Evolutionary conservation across 2,113 vertebrate species (phyloP), one percentile per base, ranked within the genome.

Genomic region (Octodon degus): DNA sequence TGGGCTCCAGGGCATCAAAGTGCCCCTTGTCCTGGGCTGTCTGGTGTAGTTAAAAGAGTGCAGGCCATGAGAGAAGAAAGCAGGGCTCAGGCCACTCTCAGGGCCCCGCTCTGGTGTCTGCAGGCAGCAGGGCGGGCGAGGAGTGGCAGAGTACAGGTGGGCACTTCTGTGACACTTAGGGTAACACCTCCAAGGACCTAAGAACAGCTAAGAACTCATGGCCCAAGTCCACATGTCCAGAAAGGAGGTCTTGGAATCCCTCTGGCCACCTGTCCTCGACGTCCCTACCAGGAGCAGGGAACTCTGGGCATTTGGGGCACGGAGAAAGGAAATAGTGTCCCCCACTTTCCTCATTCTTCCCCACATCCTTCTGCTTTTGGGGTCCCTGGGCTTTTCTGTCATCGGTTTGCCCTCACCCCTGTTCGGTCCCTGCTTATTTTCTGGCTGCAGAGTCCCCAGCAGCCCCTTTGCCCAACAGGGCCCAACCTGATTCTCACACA

Each of bases 1-100:
- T 14, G 32, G 10, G 37, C 74, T 20, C 16, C 17, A 0, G 17
- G 72, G 43, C 55, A 0, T 91, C 96, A 96, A 93, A 93, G 95
- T 13, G 3, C 16, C 60, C 94, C 93, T 95, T 96, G 60, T 96
- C 55, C 72, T 12, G 5, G 19, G 72, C 40, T 43, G 77, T 93
- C 72, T 83, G 82, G 60, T 92, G 32, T 72, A 53, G 81, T 34
- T 17, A 68, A 34, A 47, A 90, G 81, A 60, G 30, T 34, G 63
- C 83, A 67, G 13, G 6, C 65, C 43, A 43, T 6, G 79, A 86
- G 77, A 58, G 32, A 62, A 70, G 89, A 79, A 65, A 79, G 43
- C 50, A 58, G 50, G 25, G 25, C 17, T 74, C 32, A 19, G 53
- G 67, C 67, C 50, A 14, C 50, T 17, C 20, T 86, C 24, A 1